Base-by-base conservation (phyloP, 2,797 vertebrate genomes). In the Tenualosa ilisha region DNA sequence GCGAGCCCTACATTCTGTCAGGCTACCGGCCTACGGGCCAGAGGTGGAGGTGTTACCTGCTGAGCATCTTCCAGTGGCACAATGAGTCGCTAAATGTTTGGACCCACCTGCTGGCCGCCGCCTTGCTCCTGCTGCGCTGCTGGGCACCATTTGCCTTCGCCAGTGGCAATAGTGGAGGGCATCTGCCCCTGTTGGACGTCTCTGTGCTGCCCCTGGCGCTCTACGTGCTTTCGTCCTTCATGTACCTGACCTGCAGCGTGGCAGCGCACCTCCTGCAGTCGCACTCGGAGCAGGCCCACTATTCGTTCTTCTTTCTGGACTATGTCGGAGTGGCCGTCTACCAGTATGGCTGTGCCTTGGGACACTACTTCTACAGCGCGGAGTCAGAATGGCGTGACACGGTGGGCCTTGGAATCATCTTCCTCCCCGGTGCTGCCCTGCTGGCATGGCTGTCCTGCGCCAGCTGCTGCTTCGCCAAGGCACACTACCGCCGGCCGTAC, bases 71-170 rank as follows among this genome's bases (percentile, higher is more conserved):
- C 86, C 97, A 98, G 93, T 93, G 94, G 82, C 98, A 99, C 94
- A 99, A 98, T 0, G 98, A 99, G 88, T 95, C 96, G 56, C 93
- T 98, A 84, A 99, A 98, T 0, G 97, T 98, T 0, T 99, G 98
- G 98, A 98, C 96, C 46, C 98, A 98, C 83, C 87, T 99, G 87
- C 90, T 99, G 91, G 96, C 96, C 0, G 94, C 90, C 0, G 91
- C 96, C 72, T 94, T 95, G 0, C 93, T 99, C 85, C 93, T 98
- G 75, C 83, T 97, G 82, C 94, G 95, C 17, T 97, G 97, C 95
- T 96, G 96, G 93, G 92, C 93, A 46, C 96, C 46, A 40, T 40
- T 97, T 0, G 54, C 54, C 54, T 3, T 20, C 3, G 3, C 54
- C 54, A 91, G 90, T 0, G 95, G 94, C 1, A 79, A 94, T 0